Base-by-base conservation (phyloP, 2,888 invertebrate species). In the Tenthredo scrophulariae region DNA sequence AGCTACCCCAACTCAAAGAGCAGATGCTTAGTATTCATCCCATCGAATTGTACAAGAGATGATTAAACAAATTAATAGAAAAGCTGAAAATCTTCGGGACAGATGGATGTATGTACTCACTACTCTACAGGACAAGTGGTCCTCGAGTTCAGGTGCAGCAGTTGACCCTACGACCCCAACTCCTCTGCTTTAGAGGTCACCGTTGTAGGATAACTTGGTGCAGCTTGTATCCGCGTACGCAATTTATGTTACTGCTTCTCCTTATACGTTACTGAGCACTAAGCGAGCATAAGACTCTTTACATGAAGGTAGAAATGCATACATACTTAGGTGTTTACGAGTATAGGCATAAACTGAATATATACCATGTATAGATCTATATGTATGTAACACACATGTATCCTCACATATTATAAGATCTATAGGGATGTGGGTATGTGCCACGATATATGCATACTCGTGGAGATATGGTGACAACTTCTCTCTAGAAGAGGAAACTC, bases 191-290 rank as follows among this genome's bases (percentile, higher is more conserved):
- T 22, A 33, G 83, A 83, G 67, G 83, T 65, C 83, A 83, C 46
- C 67, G 43, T 83, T 83, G 83, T 46, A 29, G 83, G 80, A 62
- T n/a, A 83, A 67, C 43, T 83, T 10, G 40, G 67, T 46, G 70
- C 50, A 26, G 58, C 83, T 70, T 70, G 83, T 83, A 67, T 67
- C 83, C 83, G 83, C 83, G 65, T 83, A 70, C 83, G 50, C 67
- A 83, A 83, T 83, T 83, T 70, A 83, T 70, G 83, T 83, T 83
- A 83, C 83, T 70, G 83, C 83, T 67, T 83, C 40, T 46, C 83
- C 80, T 62, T 80, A 80, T 80, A 80, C 62, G 80, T 62, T 77
- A 62, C 46, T 9, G 77, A 54, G 77, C 54, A n/a, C 18, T 33
- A 54, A 77, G 77, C 29, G 54, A 29, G 77, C 54, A 77, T 54